Conservation (phyloP, 2,888 invertebrate genomes). For the Sylvicola cinctus region DNA sequence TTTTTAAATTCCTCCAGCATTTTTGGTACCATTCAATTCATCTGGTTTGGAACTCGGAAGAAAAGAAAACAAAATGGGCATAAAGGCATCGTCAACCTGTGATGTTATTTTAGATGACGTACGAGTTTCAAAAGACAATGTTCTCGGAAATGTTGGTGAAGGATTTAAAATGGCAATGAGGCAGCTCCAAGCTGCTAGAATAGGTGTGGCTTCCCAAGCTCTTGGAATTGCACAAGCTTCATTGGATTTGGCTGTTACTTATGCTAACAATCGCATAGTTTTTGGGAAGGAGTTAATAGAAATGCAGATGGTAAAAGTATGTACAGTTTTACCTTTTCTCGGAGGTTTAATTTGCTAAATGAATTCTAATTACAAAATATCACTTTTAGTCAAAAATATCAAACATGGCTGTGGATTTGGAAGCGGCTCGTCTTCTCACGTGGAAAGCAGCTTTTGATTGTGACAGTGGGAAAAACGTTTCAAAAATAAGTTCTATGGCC, state of each 20-base stretch:
- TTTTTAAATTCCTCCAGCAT: no score
- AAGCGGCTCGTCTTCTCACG: conserved; percentile 44
- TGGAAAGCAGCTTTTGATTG: conserved; percentile 45
- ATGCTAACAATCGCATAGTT: conserved; percentile 40
- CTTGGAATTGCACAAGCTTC: conserved; percentile 52
- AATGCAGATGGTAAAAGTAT: conserved; percentile 33
- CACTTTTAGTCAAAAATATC: conserved; percentile 26
- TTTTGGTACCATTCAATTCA: conserved; percentile 42
- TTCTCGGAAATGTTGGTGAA: conserved; percentile 33
- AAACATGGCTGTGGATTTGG: conserved; percentile 46
- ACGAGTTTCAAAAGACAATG: conserved; percentile 32
- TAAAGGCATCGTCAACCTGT: conserved; percentile 49
- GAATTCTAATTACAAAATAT: no score
- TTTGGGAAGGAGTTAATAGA: conserved; percentile 45
- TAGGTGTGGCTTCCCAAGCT: conserved; percentile 57
- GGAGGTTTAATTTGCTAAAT: conserved; percentile 2
- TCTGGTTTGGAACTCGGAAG: conserved; percentile 41
- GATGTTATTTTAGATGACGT: conserved; percentile 47
- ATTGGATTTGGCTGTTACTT: conserved; percentile 48
- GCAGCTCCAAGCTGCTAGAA: conserved; percentile 45
- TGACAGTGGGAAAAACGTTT: conserved; percentile 26
- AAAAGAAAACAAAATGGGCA: conserved; percentile 51
- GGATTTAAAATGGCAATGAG: conserved; percentile 48
- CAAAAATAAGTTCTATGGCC: conserved; percentile 53
- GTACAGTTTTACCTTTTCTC: not conserved